phyloP scores from a whole-genome alignment of 1,140 invertebrate genomes.

The Halotydeus destructor region DNA sequence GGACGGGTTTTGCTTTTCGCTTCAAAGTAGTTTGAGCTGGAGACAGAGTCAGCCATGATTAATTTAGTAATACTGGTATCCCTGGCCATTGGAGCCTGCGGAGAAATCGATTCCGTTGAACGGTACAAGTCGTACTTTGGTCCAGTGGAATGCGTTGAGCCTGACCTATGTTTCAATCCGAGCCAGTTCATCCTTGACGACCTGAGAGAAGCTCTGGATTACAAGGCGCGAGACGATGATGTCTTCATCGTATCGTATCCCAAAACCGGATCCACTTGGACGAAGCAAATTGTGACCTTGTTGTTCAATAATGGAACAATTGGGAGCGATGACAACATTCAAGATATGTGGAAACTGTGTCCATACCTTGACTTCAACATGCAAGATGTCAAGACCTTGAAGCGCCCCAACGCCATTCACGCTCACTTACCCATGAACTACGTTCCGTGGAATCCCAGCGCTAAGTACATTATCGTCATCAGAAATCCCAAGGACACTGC shows the following conservation, averaged over 20 bases:
- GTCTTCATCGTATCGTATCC: conserved; percentile 17
- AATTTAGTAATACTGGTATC: no score
- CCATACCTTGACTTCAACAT: conserved; percentile 15
- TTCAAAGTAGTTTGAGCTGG: no score
- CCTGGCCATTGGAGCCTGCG: no score
- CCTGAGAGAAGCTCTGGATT: neutral
- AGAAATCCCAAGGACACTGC: no score
- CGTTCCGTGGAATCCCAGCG: conserved; percentile 7
- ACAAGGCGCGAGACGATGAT: conserved; percentile 17
- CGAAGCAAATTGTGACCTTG: conserved; percentile 11
- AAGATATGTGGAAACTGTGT: neutral
- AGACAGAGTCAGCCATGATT: no score
- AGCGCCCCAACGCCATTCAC: conserved; percentile 15
- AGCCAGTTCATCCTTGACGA: conserved; percentile 6
- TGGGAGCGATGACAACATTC: conserved; percentile 4
- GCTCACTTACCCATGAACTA: conserved; percentile 9
- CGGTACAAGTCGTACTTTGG: no score
- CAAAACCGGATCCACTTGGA: conserved; percentile 17
- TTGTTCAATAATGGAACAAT: conserved; percentile 11
- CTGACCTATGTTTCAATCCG: neutral
- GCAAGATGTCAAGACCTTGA: no score
- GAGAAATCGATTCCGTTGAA: no score
- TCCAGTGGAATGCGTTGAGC: no score
- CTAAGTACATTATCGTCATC: conserved; percentile 15
- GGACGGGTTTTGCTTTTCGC: no score